A percentile compares a stretch with the other conserved stretches of the same genome.
Conservation (phyloP, 2,113 vertebrate genomes). For the Festucalex cinctus region DNA sequence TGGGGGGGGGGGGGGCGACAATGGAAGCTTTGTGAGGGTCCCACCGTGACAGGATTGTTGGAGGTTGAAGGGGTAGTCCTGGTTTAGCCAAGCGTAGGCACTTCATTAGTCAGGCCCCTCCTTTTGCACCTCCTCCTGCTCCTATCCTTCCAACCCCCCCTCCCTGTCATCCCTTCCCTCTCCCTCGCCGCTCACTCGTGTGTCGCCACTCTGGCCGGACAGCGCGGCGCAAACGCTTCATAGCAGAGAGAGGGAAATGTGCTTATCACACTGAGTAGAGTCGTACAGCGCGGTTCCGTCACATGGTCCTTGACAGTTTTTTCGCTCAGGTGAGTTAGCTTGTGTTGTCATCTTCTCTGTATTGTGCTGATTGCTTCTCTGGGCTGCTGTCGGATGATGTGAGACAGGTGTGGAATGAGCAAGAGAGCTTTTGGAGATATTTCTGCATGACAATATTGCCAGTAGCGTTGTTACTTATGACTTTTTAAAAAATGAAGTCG, state of each 20-base stretch:
- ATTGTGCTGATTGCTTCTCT: conserved; percentile 24
- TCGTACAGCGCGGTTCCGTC: not conserved
- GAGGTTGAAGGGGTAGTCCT: conserved; percentile 14
- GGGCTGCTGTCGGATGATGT: conserved; percentile 27
- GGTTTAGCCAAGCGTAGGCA: conserved; percentile 54
- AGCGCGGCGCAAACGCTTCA: not conserved
- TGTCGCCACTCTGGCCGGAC: conserved; percentile 17
- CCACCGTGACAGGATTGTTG: conserved; percentile 51
- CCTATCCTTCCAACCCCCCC: conserved; percentile 19
- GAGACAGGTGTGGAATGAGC: conserved; percentile 1
- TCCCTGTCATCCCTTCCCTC: conserved; percentile 29
- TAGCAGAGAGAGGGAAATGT: conserved; percentile 8
- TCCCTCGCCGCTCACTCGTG: conserved; percentile 43
- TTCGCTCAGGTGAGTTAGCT: conserved; percentile 38
- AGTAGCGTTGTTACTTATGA: too few relatives aligned
- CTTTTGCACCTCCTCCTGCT: conserved; percentile 44
- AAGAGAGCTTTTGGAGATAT: conserved; percentile 1
- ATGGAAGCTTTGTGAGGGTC: conserved; percentile 66
- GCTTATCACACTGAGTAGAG: not conserved
- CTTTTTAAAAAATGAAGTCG: too few relatives aligned
- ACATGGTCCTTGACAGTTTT: not conserved
- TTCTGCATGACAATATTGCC: not conserved
- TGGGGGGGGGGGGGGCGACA: conserved; percentile 48
- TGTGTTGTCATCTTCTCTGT: conserved; percentile 18
- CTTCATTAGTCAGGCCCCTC: conserved; percentile 68